Percentiles rank a stretch among this genome's conserved stretches.
Evolutionary conservation across 2,797 vertebrate species (phyloP).

Genomic region (Labeo calbasu): DNA sequence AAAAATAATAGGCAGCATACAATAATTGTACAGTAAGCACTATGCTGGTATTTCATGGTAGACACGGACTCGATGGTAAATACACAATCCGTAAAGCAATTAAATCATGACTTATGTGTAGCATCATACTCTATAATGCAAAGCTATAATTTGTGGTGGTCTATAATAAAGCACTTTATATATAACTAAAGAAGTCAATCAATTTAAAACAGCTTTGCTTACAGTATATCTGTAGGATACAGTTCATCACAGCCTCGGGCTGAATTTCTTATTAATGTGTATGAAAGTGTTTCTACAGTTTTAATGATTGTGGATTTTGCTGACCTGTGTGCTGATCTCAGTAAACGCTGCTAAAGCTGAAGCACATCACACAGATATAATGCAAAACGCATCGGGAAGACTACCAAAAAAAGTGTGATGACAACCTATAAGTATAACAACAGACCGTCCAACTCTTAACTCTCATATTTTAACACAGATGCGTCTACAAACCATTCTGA

Average conservation of each 20-base stretch:
- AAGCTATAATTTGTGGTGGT: background rate
- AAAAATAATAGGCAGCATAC: background rate
- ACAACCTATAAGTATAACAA: background rate
- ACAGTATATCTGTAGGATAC: background rate
- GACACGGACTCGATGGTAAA: background rate
- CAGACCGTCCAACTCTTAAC: background rate
- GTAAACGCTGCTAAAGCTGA: background rate
- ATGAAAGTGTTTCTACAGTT: background rate
- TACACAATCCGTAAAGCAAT: background rate
- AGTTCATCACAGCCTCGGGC: background rate
- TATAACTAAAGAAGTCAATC: background rate
- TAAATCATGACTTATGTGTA: background rate
- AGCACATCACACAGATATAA: background rate
- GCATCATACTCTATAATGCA: background rate
- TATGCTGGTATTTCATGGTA: background rate
- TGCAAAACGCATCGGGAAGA: background rate
- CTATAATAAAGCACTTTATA: background rate
- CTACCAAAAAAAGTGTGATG: background rate
- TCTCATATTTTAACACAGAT: background rate
- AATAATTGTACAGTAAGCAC: background rate
- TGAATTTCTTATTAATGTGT: background rate
- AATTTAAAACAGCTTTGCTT: background rate
- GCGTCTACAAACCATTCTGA: background rate
- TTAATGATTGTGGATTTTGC: constrained; percentile 25
- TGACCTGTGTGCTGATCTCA: background rate